Percentiles rank a stretch among this genome's conserved stretches.
Evolutionary conservation across 1,140 invertebrate genomes (phyloP).

Genomic region (Aethina tumida): DNA sequence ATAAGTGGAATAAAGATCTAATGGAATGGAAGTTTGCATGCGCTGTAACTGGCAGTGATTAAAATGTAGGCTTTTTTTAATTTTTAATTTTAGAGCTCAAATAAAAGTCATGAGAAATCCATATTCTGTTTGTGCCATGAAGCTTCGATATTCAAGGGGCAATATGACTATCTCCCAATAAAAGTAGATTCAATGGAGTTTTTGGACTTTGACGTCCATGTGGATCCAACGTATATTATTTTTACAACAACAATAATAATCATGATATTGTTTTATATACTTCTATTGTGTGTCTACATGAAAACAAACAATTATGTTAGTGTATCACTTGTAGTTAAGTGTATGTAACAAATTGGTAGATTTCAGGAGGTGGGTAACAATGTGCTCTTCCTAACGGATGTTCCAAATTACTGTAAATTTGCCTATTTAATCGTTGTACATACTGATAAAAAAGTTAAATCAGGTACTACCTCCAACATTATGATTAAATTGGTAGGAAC

Average conservation of each 20-base stretch:
- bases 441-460: constrained; percentile 15
- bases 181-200: constrained; percentile 8
- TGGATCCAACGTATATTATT: constrained; percentile 14
- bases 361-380: constrained; percentile 10
- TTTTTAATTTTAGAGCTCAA: neutral
- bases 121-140: constrained; percentile 11
- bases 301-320: constrained; percentile 6
- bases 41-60: neutral
- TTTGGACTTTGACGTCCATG: constrained; percentile 10
- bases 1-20: constrained; percentile 9
- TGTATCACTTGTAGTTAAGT: neutral
- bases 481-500: constrained; percentile 17
- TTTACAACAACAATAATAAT: constrained; percentile 9
- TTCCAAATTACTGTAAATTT: constrained; percentile 17
- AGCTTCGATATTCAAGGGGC: constrained; percentile 11
- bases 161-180: constrained; percentile 3
- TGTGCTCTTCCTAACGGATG: constrained; percentile 16
- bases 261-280: constrained; percentile 12
- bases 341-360: constrained; percentile 2
- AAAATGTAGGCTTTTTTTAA: constrained; percentile 1
- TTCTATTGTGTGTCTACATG: constrained; percentile 8
- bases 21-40: constrained; percentile 14
- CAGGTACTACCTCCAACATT: constrained; percentile 24
- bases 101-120: neutral
- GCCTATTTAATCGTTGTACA: constrained; percentile 20